Evolutionary conservation across 2,888 invertebrate genomes (phyloP), one percentile per base, ranked within the genome.

Genomic region (Leptinotarsa rubiginosa): DNA sequence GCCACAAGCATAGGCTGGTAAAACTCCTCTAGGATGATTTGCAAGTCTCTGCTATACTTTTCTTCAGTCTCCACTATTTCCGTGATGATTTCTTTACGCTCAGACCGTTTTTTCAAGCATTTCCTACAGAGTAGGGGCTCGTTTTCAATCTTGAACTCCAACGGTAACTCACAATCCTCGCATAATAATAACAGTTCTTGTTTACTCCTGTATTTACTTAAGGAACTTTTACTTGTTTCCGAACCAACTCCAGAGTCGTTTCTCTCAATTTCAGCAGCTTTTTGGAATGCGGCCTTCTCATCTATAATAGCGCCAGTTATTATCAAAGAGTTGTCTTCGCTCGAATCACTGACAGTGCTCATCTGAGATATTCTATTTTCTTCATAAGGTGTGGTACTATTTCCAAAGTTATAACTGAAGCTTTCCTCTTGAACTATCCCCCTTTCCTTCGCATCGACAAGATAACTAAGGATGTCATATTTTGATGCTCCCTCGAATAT

Each of bases 1-100:
- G 97, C 97, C 52, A 96, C 95, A 82, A 96, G 89, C 95, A 98
- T 97, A 0, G 97, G 97, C 84, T 95, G 93, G 86, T 96, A 95
- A 87, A 97, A 96, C 87, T 97, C 97, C 87, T 97, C 97, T 82
- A 96, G 90, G 81, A 98, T 95, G 73, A 98, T 97, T 86, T 95
- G 94, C 82, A 98, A 89, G 87, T 98, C 98, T 70, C 97, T 91
- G 22, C 97, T 97, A 86, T 98, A 98, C 85, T 97, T 98, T 85
- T 97, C 94, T 88, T 98, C 98, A 2, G 98, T 98, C 88, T 98
- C 97, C 4, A 97, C 95, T 77, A 98, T 96, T 90, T 98, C 98
- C 4, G 95, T 95, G 69, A 98, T 94, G 50, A 97, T 97, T 89
- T 98, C 97, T 85, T 97, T 96, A 72, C 97, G 91, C 86, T 98